These are phyloP conservation scores for Calameuta pallipes DNA, from an alignment of 2,888 invertebrate genomes.

Conservation along the genomic window DNA sequence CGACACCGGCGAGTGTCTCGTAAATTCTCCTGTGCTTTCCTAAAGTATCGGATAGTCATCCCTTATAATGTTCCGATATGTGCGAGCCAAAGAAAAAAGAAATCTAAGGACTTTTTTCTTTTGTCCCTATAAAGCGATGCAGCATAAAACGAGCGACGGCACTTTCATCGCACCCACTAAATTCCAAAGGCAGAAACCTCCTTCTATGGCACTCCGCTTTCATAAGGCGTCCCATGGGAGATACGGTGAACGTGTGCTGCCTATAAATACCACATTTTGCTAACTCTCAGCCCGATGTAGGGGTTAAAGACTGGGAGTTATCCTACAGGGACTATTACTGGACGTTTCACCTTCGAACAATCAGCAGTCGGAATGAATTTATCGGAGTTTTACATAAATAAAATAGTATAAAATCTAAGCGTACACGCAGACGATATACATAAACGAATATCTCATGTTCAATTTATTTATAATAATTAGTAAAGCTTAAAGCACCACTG, in stretches of 20 bases:
- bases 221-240: conserved; percentile 3
- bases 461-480: neutral
- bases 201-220: neutral
- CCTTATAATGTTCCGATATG: neutral
- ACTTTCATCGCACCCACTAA: neutral
- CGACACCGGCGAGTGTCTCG: neutral
- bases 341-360: neutral
- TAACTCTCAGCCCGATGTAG: neutral
- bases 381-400: neutral
- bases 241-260: conserved; percentile 6
- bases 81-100: neutral
- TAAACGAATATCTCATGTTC: too few relatives aligned
- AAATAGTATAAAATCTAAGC: too few relatives aligned
- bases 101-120: neutral
- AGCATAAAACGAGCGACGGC: neutral
- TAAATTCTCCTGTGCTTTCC: neutral
- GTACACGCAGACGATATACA: neutral
- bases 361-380: neutral
- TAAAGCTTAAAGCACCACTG: too few relatives aligned
- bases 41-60: neutral
- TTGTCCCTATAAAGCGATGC: neutral
- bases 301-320: neutral
- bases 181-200: conserved; percentile 5
- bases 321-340: neutral
- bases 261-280: conserved; percentile 5